Base-by-base conservation (phyloP, 1,140 invertebrate species). In the Carcinoscorpius rotundicauda region DNA sequence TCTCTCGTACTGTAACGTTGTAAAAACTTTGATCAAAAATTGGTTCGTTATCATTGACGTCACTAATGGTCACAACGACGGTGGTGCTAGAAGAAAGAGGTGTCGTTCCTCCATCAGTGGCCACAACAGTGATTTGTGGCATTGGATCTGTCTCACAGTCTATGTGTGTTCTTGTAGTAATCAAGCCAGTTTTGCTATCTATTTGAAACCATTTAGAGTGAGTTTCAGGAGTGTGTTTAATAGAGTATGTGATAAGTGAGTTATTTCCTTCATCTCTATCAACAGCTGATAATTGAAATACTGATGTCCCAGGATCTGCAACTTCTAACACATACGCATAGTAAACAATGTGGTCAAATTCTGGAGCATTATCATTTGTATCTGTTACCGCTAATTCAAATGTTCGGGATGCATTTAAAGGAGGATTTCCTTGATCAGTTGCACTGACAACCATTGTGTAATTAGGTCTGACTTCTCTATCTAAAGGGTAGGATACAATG, bases 21-120 rank as follows among this genome's bases (percentile, higher is more conserved):
- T 97, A 97, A 76, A 93, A 90, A 70, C 91, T 92, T 77, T 91
- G 89, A 76, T 95, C 92, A 82, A 97, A 97, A 72, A 94, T 89
- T 58, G 94, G 94, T 75, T 95, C 91, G 78, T 96, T 95, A 79
- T 97, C 91, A 68, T 81, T 94, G 68, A 93, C 87, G 65, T 79
- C 91, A 76, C 91, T 85, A 66, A 97, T 88, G 71, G 88, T 91
- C 62, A 96, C 87, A 61, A 85, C 79, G 53, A 97, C 85, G 61
- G 85, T 89, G 50, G 89, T 87, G 6, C 85, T 87, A 1, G 91
- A 86, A 60, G 87, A 88, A 51, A 93, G 79, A 1, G 87, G 73
- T 6, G 93, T 93, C 60, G 81, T 81, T 4, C 94, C 95, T 57
- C 83, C 84, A 79, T 98, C 96, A 48, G 82, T 83, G 3, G 93